A percentile compares a stretch with the other conserved stretches of the same genome.
Conservation (phyloP, 2,888 invertebrate species). For the Tetragonula carbonaria region DNA sequence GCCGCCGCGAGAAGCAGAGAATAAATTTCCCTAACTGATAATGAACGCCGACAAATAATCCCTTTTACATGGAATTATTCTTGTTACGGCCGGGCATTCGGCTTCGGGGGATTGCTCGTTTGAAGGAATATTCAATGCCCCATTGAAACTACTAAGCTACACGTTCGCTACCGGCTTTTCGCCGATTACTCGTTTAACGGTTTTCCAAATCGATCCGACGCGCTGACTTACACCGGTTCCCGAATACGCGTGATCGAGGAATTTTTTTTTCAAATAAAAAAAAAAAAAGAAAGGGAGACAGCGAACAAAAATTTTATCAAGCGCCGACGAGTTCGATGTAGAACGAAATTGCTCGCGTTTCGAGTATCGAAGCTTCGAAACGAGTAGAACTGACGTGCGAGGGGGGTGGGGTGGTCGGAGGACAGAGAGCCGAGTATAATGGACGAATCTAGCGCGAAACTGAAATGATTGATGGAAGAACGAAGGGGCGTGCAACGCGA, state of each 20-base stretch:
- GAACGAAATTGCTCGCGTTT: conserved; percentile 36
- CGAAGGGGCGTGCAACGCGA: conserved; percentile 19
- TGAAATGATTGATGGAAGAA: conserved; percentile 73
- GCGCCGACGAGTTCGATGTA: background rate
- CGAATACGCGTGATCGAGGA: background rate
- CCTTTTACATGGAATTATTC: conserved; percentile 27
- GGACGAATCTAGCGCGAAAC: conserved; percentile 70
- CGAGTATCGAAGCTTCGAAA: conserved; percentile 46
- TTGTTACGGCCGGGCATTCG: background rate
- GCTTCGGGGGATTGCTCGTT: background rate
- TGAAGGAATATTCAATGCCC: background rate
- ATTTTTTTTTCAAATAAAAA: no score
- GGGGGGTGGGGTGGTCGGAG: background rate
- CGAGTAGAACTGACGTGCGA: conserved; percentile 10
- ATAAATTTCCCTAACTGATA: conserved; percentile 11
- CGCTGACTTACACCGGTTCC: background rate
- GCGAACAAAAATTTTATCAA: background rate
- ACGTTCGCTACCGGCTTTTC: background rate
- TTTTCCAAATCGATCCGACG: background rate
- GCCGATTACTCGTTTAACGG: conserved; percentile 2
- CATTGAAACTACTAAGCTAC: background rate
- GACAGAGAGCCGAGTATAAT: conserved; percentile 59
- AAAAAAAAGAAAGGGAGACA: no score
- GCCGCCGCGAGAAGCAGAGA: background rate
- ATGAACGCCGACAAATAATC: conserved; percentile 17